Evolutionary conservation across 2,888 invertebrate species (phyloP).

Genomic region (Lamellibrachia satsuma): DNA sequence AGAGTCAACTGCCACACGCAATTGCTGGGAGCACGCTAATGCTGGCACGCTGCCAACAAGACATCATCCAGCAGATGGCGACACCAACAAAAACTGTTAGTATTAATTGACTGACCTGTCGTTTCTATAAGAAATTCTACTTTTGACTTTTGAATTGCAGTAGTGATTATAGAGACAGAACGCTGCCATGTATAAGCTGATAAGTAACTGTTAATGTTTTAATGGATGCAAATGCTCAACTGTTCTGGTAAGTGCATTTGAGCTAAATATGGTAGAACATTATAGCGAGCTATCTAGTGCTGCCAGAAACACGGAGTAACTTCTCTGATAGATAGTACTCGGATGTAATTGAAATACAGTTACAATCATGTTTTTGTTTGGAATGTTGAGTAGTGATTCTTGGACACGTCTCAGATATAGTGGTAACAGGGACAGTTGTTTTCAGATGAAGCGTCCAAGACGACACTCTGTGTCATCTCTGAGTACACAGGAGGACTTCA

Average conservation of each 20-base stretch:
- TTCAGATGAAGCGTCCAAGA: neutral
- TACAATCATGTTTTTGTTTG: neutral
- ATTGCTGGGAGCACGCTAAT: neutral
- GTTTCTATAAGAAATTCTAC: neutral
- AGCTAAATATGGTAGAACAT: too few species aligned
- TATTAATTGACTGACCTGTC: neutral
- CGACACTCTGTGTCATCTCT: neutral
- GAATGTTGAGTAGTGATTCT: neutral
- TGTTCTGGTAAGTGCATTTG: too few species aligned
- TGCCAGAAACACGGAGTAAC: too few species aligned
- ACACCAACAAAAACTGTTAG: neutral
- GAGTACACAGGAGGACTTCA: neutral
- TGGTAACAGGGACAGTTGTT: neutral
- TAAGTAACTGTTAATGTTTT: too few species aligned
- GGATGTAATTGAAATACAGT: neutral
- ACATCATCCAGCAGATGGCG: neutral
- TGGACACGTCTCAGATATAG: neutral
- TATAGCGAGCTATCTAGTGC: too few species aligned
- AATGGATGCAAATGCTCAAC: too few species aligned
- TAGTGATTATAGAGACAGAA: too few species aligned
- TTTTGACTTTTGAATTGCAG: too few species aligned
- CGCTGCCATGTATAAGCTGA: too few species aligned
- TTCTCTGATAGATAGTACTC: neutral
- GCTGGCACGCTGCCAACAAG: neutral
- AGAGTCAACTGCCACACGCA: neutral